A percentile compares a stretch with the other conserved stretches of the same genome.
Conservation (phyloP, 2,113 vertebrate genomes). For the Dasyornis broadbenti region DNA sequence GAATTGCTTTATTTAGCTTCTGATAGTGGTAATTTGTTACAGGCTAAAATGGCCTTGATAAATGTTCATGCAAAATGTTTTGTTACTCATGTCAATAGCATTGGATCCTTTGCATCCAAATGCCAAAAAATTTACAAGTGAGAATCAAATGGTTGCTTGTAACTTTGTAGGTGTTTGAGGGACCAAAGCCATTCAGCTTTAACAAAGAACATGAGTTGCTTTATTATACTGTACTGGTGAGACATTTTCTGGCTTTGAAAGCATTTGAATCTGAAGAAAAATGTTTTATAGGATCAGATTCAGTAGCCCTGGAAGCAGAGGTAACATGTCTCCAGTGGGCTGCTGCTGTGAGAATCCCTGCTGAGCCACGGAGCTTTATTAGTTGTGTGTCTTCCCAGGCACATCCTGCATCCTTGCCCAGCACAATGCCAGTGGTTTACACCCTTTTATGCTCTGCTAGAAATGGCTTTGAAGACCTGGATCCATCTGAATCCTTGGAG, state of each 20-base stretch:
- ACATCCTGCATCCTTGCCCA: not conserved
- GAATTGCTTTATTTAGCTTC: not conserved
- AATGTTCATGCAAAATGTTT: not conserved
- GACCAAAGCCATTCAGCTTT: not conserved
- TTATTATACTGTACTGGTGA: not conserved
- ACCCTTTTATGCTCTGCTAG: not conserved
- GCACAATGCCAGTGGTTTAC: rapidly evolving
- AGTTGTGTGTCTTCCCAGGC: not conserved
- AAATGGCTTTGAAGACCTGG: not conserved
- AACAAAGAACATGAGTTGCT: not conserved
- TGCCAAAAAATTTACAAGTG: not conserved
- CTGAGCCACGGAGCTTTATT: not conserved
- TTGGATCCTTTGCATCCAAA: not conserved
- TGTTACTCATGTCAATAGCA: not conserved
- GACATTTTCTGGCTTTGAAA: not conserved
- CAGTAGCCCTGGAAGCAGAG: not conserved
- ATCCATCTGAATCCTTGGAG: not conserved
- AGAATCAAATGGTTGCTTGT: rapidly evolving
- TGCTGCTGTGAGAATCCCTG: not conserved
- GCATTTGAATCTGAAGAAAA: not conserved
- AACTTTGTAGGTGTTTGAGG: not conserved
- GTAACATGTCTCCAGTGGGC: not conserved
- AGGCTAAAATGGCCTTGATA: not conserved
- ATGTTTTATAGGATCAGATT: not conserved
- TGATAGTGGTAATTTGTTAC: not conserved